Conservation (phyloP, 2,888 invertebrate genomes). For the Therioaphis trifolii region DNA sequence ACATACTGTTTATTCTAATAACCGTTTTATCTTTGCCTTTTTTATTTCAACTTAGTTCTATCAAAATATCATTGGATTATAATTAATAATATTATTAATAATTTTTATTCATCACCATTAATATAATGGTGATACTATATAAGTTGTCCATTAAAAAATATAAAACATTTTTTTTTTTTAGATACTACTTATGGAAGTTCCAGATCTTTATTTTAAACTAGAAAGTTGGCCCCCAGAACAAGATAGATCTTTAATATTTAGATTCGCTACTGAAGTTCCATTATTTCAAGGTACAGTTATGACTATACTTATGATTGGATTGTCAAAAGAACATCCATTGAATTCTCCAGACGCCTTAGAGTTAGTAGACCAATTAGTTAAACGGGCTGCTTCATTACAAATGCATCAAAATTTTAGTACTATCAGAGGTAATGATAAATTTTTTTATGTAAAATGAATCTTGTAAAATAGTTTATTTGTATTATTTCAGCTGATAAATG, state of each 20-base stretch:
- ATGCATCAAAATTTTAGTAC: constrained; percentile 76
- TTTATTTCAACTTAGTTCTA: neutral
- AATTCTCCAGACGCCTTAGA: constrained; percentile 87
- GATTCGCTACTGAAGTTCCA: constrained; percentile 89
- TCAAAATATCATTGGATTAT: no score
- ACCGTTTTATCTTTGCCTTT: neutral
- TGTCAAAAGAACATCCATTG: constrained; percentile 83
- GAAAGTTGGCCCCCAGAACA: constrained; percentile 94
- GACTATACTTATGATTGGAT: constrained; percentile 84
- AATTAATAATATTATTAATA: no score
- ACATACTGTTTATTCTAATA: constrained; percentile 6
- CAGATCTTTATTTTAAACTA: constrained; percentile 84
- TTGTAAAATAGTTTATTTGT: neutral
- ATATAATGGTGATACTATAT: no score
- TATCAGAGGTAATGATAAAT: constrained; percentile 67
- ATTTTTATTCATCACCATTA: no score
- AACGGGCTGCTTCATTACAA: constrained; percentile 84
- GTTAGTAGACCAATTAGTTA: constrained; percentile 84
- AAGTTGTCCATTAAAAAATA: no score
- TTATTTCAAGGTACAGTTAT: constrained; percentile 86
- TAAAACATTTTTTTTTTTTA: constrained; percentile 52
- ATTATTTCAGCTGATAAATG: constrained; percentile 75
- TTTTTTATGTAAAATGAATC: no score
- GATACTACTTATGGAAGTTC: constrained; percentile 80
- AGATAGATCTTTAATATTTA: constrained; percentile 81